Percentiles rank a stretch among this genome's conserved stretches.
Conservation (phyloP, 2,113 vertebrate species). For the Ginglymostoma cirratum region DNA sequence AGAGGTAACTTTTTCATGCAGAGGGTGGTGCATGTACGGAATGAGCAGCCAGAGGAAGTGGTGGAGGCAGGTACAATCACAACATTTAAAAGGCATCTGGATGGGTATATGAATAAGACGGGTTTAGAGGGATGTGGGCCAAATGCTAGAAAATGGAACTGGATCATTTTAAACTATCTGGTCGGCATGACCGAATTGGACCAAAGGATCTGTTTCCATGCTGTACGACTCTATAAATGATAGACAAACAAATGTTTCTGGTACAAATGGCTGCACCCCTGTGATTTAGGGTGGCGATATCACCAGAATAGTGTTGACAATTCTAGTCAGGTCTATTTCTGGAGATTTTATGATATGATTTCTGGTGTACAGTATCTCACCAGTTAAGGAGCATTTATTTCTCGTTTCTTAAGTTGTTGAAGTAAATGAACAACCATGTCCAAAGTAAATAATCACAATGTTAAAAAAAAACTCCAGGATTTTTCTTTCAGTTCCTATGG, state of each 20-base stretch:
- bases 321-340: neutral
- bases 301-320: neutral
- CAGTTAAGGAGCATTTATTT: neutral
- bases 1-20: too few relatives aligned
- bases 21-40: too few relatives aligned
- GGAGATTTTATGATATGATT: neutral
- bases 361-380: neutral
- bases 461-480: neutral
- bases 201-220: too few relatives aligned
- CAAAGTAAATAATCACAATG: neutral
- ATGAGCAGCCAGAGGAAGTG: too few relatives aligned
- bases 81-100: too few relatives aligned
- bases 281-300: neutral
- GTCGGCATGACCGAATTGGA: too few relatives aligned
- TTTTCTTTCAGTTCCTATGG: neutral
- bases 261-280: neutral
- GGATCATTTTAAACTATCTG: too few relatives aligned
- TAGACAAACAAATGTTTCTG: neutral
- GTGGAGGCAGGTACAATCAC: too few relatives aligned
- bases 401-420: neutral
- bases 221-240: neutral
- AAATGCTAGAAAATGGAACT: too few relatives aligned
- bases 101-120: too few relatives aligned
- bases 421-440: neutral
- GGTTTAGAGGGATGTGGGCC: too few relatives aligned